Evolutionary conservation across 2,113 vertebrate species (phyloP), one percentile per base, ranked within the genome.

Genomic region (Panurus biarmicus): DNA sequence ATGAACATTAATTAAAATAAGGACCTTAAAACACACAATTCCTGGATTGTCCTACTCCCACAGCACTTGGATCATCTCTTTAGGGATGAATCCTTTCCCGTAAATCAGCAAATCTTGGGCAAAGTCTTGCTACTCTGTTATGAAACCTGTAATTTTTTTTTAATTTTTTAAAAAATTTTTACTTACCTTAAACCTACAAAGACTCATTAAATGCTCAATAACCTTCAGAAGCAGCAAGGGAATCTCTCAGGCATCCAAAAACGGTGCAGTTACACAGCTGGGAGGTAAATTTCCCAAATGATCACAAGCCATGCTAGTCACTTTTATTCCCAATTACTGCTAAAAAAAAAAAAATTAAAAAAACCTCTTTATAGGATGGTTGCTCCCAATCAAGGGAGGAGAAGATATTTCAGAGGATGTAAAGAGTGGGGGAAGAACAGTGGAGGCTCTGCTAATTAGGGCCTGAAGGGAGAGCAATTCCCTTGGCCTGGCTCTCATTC

Each of bases 381-480:
- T 89, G 57, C 65, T 86, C 50, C 71, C 91, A 62, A 24, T 83
- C 38, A 79, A 75, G 86, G 56, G 65, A 87, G 75, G 73, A 93
- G 60, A 89, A 85, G 90, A 87, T 93, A 91, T 3, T 2, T 79
- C 61, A 72, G 79, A 48, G 38, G 85, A 92, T 60, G 78, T 74
- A 31, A 95, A 75, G 57, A 92, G 44, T 47, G 33, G 44, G 45
- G 84, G 70, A 78, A 78, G 51, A 75, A 42, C 22, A 58, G 73
- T 50, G 13, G 50, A 82, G 67, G 14, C 54, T 26, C 64, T 36
- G 54, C 50, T 96, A 97, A 96, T 97, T 95, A 91, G 64, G 71
- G 81, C 95, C 89, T 94, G 91, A 74, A 83, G 69, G 91, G 89
- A 96, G 86, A 87, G 38, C 69, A 90, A 35, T 94, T 97, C 80